These are phyloP conservation scores for Prinia subflava DNA, from an alignment of 2,113 vertebrate genomes.

Conservation along the genomic window DNA sequence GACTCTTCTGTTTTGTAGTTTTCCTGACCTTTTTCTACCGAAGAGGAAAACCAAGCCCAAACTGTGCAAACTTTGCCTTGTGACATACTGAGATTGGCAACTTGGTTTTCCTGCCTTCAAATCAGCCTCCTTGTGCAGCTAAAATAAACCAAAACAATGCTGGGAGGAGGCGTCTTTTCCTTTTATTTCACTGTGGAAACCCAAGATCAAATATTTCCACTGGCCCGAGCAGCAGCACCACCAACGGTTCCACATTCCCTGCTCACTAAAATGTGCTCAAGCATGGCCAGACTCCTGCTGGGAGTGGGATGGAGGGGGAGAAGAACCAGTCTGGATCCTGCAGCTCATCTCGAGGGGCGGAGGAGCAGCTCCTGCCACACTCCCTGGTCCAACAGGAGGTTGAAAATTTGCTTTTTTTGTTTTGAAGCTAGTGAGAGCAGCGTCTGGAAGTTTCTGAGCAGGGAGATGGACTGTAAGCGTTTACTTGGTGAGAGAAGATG, in stretches of 20 bases:
- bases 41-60: background rate
- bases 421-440: background rate
- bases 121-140: background rate
- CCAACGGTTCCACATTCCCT: conserved; percentile 36
- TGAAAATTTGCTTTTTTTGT: background rate
- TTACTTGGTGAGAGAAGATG: background rate
- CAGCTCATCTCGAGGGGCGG: background rate
- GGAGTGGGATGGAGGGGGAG: background rate
- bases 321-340: background rate
- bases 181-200: conserved; percentile 1
- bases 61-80: background rate
- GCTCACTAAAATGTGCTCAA: conserved; percentile 23
- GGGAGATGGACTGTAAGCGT: background rate
- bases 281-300: background rate
- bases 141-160: conserved; percentile 8
- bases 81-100: background rate
- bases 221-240: background rate
- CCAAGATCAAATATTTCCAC: conserved; percentile 8
- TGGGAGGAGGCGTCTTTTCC: background rate
- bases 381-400: background rate
- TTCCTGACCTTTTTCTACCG: background rate
- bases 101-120: background rate
- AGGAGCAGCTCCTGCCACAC: background rate
- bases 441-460: background rate
- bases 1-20: background rate